A percentile compares a stretch with the other conserved stretches of the same genome.
These are phyloP conservation scores for Dione juno DNA, from an alignment of 2,888 invertebrate species.

Conservation along the genomic window DNA sequence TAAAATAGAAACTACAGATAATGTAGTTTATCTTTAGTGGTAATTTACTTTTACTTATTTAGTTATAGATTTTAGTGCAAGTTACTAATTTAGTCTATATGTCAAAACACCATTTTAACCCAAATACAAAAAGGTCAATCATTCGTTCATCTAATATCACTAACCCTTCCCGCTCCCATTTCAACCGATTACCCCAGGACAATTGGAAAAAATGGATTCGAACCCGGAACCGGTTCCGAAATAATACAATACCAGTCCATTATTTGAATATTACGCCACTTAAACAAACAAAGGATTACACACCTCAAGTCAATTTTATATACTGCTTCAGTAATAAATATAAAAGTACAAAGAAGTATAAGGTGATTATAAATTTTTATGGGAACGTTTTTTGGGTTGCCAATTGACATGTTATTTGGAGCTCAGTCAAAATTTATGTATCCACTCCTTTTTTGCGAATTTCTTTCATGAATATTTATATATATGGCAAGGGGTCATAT, in stretches of 20 bases:
- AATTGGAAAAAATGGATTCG: slow-evolving; percentile 24
- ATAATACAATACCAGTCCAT: slow-evolving; percentile 52
- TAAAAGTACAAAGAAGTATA: slow-evolving; percentile 49
- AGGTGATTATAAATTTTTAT: slow-evolving; percentile 46
- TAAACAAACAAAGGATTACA: slow-evolving; percentile 59
- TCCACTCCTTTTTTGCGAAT: slow-evolving; percentile 23
- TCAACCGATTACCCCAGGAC: slow-evolving; percentile 44
- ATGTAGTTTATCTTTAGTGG: too few relatives aligned
- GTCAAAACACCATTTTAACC: background rate
- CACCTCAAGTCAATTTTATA: slow-evolving; percentile 57
- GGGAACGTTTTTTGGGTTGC: slow-evolving; percentile 48
- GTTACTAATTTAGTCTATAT: background rate
- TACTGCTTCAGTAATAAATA: slow-evolving; percentile 51
- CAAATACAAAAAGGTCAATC: slow-evolving; percentile 8
- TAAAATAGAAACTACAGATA: too few relatives aligned
- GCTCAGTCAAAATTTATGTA: slow-evolving; percentile 28
- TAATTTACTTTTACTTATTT: too few relatives aligned
- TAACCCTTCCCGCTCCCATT: slow-evolving; percentile 38
- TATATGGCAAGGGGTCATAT: background rate
- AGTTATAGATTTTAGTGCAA: background rate
- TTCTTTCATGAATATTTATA: slow-evolving; percentile 25
- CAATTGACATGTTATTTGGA: slow-evolving; percentile 48
- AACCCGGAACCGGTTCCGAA: slow-evolving; percentile 48
- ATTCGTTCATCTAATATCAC: background rate
- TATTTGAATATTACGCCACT: slow-evolving; percentile 68